Evolutionary conservation across 2,888 invertebrate species (phyloP).

Genomic region (Artemia sp.): DNA sequence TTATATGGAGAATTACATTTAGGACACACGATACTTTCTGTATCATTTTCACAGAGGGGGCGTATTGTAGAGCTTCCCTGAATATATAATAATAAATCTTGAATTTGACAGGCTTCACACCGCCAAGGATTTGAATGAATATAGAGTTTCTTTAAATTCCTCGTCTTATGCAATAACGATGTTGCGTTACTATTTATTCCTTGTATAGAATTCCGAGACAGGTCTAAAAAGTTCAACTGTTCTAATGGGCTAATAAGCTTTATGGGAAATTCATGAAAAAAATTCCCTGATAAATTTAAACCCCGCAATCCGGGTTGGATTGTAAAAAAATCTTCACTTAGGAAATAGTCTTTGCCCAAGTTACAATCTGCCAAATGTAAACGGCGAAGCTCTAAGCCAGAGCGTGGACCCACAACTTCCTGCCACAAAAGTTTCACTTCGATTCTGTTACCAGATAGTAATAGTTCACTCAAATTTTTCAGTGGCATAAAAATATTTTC

Average conservation of each 20-base stretch:
- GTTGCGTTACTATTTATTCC: slow-evolving; percentile 38
- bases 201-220: slow-evolving; percentile 50
- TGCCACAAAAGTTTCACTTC: slow-evolving; percentile 32
- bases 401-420: slow-evolving; percentile 40
- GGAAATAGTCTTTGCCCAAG: slow-evolving; percentile 32
- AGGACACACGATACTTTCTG: slow-evolving; percentile 6
- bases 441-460: slow-evolving; percentile 27
- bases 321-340: slow-evolving; percentile 36
- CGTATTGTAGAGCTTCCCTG: slow-evolving; percentile 23
- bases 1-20: slow-evolving; percentile 11
- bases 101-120: slow-evolving; percentile 43
- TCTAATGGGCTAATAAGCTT: slow-evolving; percentile 41
- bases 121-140: slow-evolving; percentile 48
- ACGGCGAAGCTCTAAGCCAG: slow-evolving; percentile 40
- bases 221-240: slow-evolving; percentile 44
- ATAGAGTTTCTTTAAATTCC: slow-evolving; percentile 34
- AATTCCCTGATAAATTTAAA: slow-evolving; percentile 56
- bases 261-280: slow-evolving; percentile 42
- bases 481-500: slow-evolving; percentile 43
- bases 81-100: slow-evolving; percentile 26
- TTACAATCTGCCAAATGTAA: slow-evolving; percentile 44
- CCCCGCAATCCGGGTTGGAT: slow-evolving; percentile 43
- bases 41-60: slow-evolving; percentile 14
- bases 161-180: slow-evolving; percentile 32
- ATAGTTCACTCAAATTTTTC: slow-evolving; percentile 27